phyloP scores from a whole-genome alignment of 2,797 vertebrate species.

The Parotocinclus haroldoi region DNA sequence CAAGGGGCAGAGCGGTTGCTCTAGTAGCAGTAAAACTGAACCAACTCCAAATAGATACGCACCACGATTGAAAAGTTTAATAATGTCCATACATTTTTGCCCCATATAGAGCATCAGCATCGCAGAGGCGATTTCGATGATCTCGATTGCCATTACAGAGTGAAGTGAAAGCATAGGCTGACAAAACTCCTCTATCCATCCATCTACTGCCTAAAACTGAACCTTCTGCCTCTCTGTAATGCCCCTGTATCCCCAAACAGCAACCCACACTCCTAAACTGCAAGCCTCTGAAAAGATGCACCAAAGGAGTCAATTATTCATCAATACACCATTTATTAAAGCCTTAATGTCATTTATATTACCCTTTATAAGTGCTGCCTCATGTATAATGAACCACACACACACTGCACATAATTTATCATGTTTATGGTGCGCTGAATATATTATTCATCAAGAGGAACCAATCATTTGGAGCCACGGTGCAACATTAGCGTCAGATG shows the following conservation, averaged over 20 bases:
- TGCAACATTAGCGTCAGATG: conserved; percentile 72
- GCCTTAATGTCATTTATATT: conserved; percentile 68
- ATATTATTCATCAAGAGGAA: conserved; percentile 71
- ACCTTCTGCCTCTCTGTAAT: no score
- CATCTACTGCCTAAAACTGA: background rate
- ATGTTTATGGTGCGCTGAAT: conserved; percentile 70
- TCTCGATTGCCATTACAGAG: no score
- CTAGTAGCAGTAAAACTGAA: no score
- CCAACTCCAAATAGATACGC: no score
- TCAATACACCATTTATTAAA: conserved; percentile 75
- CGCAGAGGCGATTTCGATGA: no score
- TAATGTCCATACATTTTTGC: background rate
- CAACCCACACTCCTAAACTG: conserved; percentile 39
- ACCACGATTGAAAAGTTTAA: no score
- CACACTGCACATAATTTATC: conserved; percentile 66
- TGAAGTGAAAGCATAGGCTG: background rate
- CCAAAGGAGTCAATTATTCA: conserved; percentile 72
- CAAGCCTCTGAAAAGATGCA: conserved; percentile 38
- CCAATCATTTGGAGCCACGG: conserved; percentile 61
- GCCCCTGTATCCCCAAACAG: conserved; percentile 17
- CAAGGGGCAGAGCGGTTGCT: no score
- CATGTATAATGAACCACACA: conserved; percentile 73
- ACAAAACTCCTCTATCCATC: conserved; percentile 61
- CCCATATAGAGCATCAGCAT: no score
- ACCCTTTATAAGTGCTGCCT: conserved; percentile 63